Evolutionary conservation across 2,888 invertebrate species (phyloP).

Genomic region (Tenodera sinensis): DNA sequence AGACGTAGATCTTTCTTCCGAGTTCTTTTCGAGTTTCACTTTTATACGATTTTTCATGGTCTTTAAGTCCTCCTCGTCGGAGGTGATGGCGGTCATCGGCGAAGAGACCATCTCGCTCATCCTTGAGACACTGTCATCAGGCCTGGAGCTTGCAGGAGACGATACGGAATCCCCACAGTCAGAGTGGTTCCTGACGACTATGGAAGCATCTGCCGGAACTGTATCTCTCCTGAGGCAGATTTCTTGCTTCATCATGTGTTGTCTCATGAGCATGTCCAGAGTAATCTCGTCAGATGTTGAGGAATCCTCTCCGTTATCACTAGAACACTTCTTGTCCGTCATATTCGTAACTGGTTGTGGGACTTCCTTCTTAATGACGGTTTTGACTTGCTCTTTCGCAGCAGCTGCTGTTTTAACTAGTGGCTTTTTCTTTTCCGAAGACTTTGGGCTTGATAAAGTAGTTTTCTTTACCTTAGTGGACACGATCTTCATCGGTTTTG

Average conservation of each 20-base stretch:
- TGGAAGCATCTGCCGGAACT: not conserved
- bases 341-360: not conserved
- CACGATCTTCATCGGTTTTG: not conserved
- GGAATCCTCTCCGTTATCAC: conserved; percentile 26
- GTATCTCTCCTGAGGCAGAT: not conserved
- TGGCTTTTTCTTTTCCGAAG: not conserved
- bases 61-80: conserved; percentile 3
- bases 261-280: conserved; percentile 38
- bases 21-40: not conserved
- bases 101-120: not conserved
- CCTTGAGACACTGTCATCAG: not conserved
- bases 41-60: not conserved
- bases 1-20: not conserved
- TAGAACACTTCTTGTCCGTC: not conserved
- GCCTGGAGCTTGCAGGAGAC: not conserved
- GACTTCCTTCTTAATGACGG: not conserved
- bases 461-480: conserved; percentile 32
- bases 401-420: not conserved
- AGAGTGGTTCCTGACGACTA: not conserved
- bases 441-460: not conserved
- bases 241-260: conserved; percentile 30
- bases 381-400: not conserved
- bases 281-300: conserved; percentile 35
- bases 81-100: not conserved
- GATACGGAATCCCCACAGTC: not conserved